Percentiles rank a stretch among this genome's conserved stretches.
phyloP scores from a whole-genome alignment of 2,113 vertebrate species.

The Labeo catla region DNA sequence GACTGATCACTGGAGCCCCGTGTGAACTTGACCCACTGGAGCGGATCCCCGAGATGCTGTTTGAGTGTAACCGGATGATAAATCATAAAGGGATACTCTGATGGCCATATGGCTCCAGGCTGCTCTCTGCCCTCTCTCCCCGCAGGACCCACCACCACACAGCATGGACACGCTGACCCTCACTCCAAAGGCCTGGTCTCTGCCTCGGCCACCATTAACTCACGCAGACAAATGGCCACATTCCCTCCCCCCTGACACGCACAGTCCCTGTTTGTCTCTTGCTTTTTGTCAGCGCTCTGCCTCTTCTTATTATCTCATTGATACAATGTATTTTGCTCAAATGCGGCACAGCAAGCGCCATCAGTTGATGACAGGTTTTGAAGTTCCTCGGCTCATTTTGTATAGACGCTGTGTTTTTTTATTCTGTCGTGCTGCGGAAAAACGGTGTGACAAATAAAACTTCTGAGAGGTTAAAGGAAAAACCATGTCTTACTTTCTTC shows the following conservation, averaged over 20 bases:
- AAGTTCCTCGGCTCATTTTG: constrained; percentile 10
- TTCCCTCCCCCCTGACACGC: neutral
- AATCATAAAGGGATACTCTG: constrained; percentile 49
- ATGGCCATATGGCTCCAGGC: constrained; percentile 59
- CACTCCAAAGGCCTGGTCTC: constrained; percentile 46
- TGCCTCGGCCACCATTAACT: constrained; percentile 52
- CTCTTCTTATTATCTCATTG: constrained; percentile 63
- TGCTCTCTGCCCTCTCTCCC: constrained; percentile 53
- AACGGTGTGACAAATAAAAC: constrained; percentile 11
- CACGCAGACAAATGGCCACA: constrained; percentile 57
- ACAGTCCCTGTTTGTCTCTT: constrained; percentile 3
- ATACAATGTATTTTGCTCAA: constrained; percentile 33
- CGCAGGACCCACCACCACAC: constrained; percentile 24
- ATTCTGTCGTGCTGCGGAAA: neutral
- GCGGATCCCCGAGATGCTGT: constrained; percentile 32
- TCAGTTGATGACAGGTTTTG: constrained; percentile 13
- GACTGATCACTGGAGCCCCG: constrained; percentile 36
- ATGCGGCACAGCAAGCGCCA: neutral
- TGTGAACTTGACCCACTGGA: constrained; percentile 56
- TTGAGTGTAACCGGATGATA: constrained; percentile 44
- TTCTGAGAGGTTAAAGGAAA: constrained; percentile 6
- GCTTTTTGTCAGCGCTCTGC: constrained; percentile 44
- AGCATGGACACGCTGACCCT: constrained; percentile 58
- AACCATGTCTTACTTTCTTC: neutral
- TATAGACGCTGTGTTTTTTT: neutral